Evolutionary conservation across 2,888 invertebrate species (phyloP).

Genomic region (Mesochorus sp.): DNA sequence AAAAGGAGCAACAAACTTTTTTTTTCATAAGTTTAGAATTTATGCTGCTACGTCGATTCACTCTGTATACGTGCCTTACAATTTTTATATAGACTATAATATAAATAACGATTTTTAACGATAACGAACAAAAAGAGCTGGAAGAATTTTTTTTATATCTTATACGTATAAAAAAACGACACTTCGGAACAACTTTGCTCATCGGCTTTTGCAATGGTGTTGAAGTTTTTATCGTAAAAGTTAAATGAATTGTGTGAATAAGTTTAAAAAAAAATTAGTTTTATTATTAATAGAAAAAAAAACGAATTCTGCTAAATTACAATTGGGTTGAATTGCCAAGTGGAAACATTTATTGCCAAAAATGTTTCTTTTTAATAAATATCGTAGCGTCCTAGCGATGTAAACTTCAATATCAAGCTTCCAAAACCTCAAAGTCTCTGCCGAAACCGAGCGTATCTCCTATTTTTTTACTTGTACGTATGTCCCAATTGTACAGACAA

Average conservation of each 20-base stretch:
- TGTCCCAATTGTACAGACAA: no score
- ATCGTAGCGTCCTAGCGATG: no score
- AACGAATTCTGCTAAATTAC: neutral
- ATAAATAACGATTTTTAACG: conserved; percentile 19
- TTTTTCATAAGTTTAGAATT: conserved; percentile 22
- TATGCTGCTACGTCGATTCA: conserved; percentile 41
- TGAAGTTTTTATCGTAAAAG: neutral
- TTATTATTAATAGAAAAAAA: neutral
- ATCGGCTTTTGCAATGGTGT: no score
- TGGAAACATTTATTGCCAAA: neutral
- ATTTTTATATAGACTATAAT: no score
- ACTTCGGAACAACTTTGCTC: no score
- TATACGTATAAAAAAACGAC: neutral
- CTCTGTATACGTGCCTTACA: conserved; percentile 53
- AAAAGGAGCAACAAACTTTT: conserved; percentile 11
- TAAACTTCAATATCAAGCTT: no score
- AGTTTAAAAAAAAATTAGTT: neutral
- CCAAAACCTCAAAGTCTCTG: no score
- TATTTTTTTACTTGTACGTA: no score
- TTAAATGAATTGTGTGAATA: no score
- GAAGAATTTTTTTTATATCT: conserved; percentile 11
- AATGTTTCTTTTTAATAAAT: neutral
- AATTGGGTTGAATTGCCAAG: neutral
- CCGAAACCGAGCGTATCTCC: neutral
- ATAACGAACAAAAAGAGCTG: conserved; percentile 5